Conservation (phyloP, 2,113 vertebrate species). For the Vulpes lagopus region DNA sequence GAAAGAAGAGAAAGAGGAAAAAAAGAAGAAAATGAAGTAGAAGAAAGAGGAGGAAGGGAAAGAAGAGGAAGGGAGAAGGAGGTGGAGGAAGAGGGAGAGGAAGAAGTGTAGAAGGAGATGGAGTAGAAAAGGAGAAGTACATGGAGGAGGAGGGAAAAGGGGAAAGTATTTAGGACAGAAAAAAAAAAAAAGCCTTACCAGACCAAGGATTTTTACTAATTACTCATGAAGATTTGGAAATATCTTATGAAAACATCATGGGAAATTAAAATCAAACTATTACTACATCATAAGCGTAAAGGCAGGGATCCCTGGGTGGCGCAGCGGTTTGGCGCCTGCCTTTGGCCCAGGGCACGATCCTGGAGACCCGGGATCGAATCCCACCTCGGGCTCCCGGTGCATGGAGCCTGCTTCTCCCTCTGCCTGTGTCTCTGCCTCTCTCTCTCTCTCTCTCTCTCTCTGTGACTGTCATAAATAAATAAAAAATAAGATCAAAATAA, state of each 20-base stretch:
- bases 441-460: no score
- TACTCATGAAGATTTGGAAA: slow-evolving; percentile 21
- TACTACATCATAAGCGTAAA: not conserved
- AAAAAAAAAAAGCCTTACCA: not conserved
- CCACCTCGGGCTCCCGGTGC: no score
- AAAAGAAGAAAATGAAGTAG: not conserved
- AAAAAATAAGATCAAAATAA: no score
- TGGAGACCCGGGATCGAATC: no score
- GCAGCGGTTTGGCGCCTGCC: no score
- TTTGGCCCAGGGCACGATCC: no score
- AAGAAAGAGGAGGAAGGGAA: not conserved
- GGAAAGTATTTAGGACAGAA: not conserved
- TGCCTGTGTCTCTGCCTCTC: no score
- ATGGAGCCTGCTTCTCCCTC: no score
- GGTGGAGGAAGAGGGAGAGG: not conserved
- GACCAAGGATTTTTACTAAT: not conserved
- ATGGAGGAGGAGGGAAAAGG: not conserved
- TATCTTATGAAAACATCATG: not conserved
- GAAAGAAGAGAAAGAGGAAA: no score
- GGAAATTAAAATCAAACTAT: not conserved
- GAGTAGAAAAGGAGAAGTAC: not conserved
- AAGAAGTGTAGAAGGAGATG: not conserved
- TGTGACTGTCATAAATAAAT: no score
- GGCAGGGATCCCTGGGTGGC: not conserved
- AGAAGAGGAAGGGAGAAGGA: no score